A percentile compares a stretch with the other conserved stretches of the same genome.
Evolutionary conservation across 2,888 invertebrate genomes (phyloP).

Genomic region (Odontothrips loti): DNA sequence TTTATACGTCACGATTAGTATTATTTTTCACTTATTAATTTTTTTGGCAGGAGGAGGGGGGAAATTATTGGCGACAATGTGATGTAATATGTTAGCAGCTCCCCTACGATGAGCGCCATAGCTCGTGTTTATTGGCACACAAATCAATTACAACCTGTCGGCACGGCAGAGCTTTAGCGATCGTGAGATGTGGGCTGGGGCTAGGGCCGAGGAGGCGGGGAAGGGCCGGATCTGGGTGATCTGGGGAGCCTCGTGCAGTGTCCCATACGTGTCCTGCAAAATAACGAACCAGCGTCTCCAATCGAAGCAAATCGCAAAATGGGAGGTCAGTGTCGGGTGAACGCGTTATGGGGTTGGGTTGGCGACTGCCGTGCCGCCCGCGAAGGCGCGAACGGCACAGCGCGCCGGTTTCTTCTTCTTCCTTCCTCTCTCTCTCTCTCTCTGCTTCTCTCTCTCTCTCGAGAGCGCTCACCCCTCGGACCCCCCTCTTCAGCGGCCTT

Average conservation of each 20-base stretch:
- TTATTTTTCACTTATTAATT: too few relatives aligned
- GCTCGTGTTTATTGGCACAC: background rate
- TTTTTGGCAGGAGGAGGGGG: too few relatives aligned
- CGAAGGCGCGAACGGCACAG: background rate
- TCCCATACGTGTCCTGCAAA: background rate
- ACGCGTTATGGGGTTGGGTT: background rate
- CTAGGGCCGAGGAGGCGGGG: background rate
- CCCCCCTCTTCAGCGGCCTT: background rate
- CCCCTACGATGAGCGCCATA: too few relatives aligned
- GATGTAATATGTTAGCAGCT: too few relatives aligned
- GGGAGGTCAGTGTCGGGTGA: background rate
- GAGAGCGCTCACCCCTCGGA: background rate
- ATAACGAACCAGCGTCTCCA: background rate
- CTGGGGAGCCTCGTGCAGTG: too few relatives aligned
- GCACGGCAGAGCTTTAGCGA: background rate
- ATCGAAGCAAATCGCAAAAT: background rate
- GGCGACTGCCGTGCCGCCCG: too few relatives aligned
- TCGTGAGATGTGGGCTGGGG: too few relatives aligned
- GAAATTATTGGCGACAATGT: too few relatives aligned
- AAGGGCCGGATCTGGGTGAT: background rate
- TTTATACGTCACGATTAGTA: too few relatives aligned
- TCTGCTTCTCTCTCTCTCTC: background rate
- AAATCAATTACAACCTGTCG: background rate
- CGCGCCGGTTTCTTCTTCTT: background rate
- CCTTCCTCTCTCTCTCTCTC: background rate